Percentiles rank a stretch among this genome's conserved stretches.
Conservation (phyloP, 2,888 invertebrate genomes). For the Nomada fucata region DNA sequence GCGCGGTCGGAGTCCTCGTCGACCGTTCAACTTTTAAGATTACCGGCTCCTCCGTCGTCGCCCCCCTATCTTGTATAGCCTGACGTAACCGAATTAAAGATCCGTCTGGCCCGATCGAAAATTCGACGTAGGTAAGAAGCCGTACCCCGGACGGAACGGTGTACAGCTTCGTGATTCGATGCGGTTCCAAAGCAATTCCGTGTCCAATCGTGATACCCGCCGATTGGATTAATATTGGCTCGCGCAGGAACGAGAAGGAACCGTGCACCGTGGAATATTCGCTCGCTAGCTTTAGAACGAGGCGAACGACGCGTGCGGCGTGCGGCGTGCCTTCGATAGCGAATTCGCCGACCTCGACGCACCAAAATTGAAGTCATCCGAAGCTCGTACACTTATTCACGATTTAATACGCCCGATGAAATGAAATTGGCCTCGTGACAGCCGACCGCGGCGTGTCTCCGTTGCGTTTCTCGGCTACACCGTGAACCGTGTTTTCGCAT, state of each 20-base stretch:
- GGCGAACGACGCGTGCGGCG: not conserved
- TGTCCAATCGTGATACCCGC: constrained; percentile 16
- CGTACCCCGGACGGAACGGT: not conserved
- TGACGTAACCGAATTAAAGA: constrained; percentile 40
- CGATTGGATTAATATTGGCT: not conserved
- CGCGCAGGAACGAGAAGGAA: not conserved
- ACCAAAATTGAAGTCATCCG: constrained; percentile 10
- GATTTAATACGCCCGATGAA: constrained; percentile 17
- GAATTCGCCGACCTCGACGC: constrained; percentile 3
- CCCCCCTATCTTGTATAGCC: not conserved
- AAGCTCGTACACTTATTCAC: not conserved
- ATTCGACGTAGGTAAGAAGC: not conserved
- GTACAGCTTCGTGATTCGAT: not conserved
- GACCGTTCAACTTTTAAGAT: constrained; percentile 43
- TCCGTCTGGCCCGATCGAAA: constrained; percentile 13
- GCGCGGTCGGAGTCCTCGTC: constrained; percentile 15
- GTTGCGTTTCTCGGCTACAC: constrained; percentile 9
- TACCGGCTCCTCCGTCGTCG: constrained; percentile 7
- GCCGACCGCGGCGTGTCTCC: constrained; percentile 12
- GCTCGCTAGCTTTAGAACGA: not conserved
- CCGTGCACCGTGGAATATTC: not conserved
- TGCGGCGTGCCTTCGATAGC: not conserved
- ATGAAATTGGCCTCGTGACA: constrained; percentile 49
- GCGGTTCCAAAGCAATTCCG: not conserved
- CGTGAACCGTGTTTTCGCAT: constrained; percentile 19